Evolutionary conservation across 2,797 vertebrate genomes (phyloP).

Genomic region (Knipowitschia caucasica): DNA sequence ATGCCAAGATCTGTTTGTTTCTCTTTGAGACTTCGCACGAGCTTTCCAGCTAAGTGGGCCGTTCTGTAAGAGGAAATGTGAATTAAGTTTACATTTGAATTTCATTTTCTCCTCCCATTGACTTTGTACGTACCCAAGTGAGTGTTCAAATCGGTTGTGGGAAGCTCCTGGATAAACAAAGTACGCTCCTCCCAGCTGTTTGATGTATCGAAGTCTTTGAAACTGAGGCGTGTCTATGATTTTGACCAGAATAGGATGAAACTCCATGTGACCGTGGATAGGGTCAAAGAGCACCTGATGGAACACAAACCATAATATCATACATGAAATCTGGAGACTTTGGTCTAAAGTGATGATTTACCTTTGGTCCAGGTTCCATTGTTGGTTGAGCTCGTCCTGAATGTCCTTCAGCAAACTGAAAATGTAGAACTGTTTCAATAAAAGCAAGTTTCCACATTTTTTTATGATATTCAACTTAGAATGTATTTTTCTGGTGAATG

Average conservation of each 20-base stretch:
- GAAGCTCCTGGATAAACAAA: slow-evolving; percentile 77
- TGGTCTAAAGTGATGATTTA: no score
- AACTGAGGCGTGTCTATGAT: slow-evolving; percentile 92
- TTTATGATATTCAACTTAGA: no score
- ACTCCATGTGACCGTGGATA: slow-evolving; percentile 89
- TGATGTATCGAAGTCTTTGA: slow-evolving; percentile 75
- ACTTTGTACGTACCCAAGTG: slow-evolving; percentile 66
- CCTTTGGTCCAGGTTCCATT: no score
- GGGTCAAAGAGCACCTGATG: slow-evolving; percentile 79
- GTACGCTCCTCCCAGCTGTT: slow-evolving; percentile 76
- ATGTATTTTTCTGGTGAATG: no score
- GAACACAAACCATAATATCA: background rate
- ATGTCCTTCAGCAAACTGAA: no score
- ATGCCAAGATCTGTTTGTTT: slow-evolving; percentile 81
- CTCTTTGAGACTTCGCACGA: slow-evolving; percentile 69
- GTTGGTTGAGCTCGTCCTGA: no score
- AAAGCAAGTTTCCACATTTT: no score
- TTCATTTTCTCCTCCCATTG: no score
- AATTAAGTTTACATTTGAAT: background rate
- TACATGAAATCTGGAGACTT: background rate
- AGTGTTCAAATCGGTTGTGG: slow-evolving; percentile 81
- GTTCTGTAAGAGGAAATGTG: slow-evolving; percentile 68
- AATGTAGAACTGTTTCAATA: no score
- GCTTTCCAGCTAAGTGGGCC: slow-evolving; percentile 80
- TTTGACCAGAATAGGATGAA: slow-evolving; percentile 87